Evolutionary conservation across 2,113 vertebrate species (phyloP), one percentile per base, ranked within the genome.

Genomic region (Hemiprocne comata): DNA sequence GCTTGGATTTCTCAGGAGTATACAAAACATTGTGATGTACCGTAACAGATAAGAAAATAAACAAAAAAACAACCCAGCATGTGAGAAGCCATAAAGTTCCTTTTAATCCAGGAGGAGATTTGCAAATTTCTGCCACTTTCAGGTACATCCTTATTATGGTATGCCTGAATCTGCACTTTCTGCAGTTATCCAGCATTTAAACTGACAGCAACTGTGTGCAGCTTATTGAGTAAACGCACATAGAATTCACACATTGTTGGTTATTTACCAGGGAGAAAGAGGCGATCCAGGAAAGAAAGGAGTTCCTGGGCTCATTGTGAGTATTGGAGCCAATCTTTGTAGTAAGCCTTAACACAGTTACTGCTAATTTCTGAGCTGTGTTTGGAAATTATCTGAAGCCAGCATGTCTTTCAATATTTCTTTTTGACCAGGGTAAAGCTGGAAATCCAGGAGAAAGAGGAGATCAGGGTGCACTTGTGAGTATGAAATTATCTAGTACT

Each of bases 361-460:
- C 48, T 57, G 10, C 55, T 62, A 20, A 36, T 62, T 82, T 62
- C 82, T 88, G 36, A 73, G 9, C n/a, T 75, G 44, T 78, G 57
- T 83, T 91, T 77, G 8, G 57, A 48, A 92, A 60, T 85, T 51
- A 28, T 53, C 53, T 92, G 61, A 95, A 87, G 26, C 23, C 40
- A 66, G 21, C n/a, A 84, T 94, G 42, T 82, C 61, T 97, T 90
- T 95, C 40, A 60, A 24, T 86, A 29, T 64, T 93, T 95, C 33
- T 95, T 31, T 90, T 93, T 95, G 48, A 97, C 13, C 77, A 99
- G 99, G 99, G 99, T 73, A 99, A 99, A 95, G 97, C 98, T 95
- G 99, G 99, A 93, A 94, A 95, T 97, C 98, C 98, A 69, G 99
- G 99, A 94, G 98, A 98, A 89, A 98, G 98, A 97, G 99, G 99